Conservation (phyloP, 2,797 vertebrate species). For the Novumbra hubbsi region DNA sequence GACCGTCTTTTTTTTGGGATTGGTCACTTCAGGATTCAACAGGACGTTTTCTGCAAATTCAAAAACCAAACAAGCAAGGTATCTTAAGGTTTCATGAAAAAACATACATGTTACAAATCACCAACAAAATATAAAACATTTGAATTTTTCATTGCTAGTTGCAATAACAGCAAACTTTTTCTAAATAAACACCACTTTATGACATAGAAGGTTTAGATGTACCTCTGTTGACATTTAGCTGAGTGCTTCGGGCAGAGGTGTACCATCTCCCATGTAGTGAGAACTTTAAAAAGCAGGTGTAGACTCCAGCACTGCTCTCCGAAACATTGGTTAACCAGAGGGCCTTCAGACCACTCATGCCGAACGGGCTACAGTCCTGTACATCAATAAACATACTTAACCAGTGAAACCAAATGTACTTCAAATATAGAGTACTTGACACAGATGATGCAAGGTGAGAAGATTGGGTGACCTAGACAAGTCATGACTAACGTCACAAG, state of each 20-base stretch:
- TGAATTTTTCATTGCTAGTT: neutral
- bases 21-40: constrained; percentile 22
- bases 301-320: constrained; percentile 50
- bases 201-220: neutral
- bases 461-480: too few species aligned
- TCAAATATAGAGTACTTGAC: neutral
- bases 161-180: neutral
- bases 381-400: neutral
- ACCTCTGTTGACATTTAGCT: constrained; percentile 33
- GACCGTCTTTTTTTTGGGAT: constrained; percentile 34
- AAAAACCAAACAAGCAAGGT: constrained; percentile 3
- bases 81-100: neutral
- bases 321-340: constrained; percentile 1
- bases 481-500: neutral
- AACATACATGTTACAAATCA: neutral
- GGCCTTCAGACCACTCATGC: neutral
- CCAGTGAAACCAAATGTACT: neutral
- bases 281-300: constrained; percentile 62
- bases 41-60: neutral
- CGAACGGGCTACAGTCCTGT: constrained; percentile 48
- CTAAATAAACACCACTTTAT: neutral
- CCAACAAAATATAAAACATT: neutral
- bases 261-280: constrained; percentile 40
- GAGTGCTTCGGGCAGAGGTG: constrained; percentile 56
- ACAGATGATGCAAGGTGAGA: neutral